Evolutionary conservation across 2,888 invertebrate species (phyloP), one percentile per base, ranked within the genome.

Genomic region (Morinoia aosen): DNA sequence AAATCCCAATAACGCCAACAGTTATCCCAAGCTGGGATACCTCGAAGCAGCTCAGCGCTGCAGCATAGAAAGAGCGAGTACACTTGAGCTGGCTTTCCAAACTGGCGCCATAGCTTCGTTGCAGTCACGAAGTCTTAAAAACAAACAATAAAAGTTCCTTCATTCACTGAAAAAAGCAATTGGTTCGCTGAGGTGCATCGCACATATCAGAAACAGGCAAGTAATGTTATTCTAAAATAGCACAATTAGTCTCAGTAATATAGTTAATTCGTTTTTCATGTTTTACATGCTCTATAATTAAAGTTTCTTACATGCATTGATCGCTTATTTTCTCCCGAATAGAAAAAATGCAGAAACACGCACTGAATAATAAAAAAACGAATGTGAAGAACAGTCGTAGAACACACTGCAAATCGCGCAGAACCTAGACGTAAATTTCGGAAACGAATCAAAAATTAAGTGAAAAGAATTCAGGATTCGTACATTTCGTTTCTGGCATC

Each of bases 1-100:
- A 93, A 93, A 93, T 57, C 93, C 93, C 93, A 57, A 93, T 56
- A 93, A 57, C 56, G 33, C 57, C 93, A 57, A 93, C 57, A 19
- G 39, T 93, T 93, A 93, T 90, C 90, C 90, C 93, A 93, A 93
- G 93, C 93, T 57, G 57, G 93, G 48, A 93, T n/a, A 93, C 57
- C 57, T 7, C 33, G 48, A 93, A 57, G 93, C 93, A 14, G 91
- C 56, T 33, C 91, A 88, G 19, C 88, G 33, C 33, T 48, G 14
- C 61, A 61, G 19, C 61, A 16, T 14, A 7, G 76, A 19, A 0
- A 33, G 25, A 33, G 19, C 76, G 76, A 33, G 76, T 19, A 3
- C 33, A 33, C 25, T 48, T 48, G 7, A 76, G 33, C 76, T 8
- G 25, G 33, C 76, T 33, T 76, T 76, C 25, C 76, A 76, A 16